Evolutionary conservation across 2,797 vertebrate genomes (phyloP).

Genomic region (Morelia viridis): DNA sequence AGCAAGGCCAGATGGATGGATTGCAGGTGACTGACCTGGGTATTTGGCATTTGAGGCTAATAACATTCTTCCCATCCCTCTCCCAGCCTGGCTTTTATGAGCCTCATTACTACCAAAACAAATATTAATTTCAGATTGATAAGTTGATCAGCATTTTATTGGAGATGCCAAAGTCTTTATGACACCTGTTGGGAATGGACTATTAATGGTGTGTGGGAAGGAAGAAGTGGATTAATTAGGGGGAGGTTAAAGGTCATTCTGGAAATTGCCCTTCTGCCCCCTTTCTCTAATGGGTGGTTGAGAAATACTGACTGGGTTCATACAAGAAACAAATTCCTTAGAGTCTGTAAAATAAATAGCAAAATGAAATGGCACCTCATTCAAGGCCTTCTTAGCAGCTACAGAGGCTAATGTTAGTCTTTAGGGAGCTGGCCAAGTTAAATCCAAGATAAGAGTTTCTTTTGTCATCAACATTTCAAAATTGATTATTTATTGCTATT

Average conservation of each 20-base stretch:
- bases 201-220: constrained; percentile 62
- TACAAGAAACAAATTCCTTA: background rate
- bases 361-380: background rate
- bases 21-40: constrained; percentile 36
- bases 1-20: background rate
- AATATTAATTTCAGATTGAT: constrained; percentile 69
- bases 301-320: background rate
- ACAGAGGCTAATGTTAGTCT: background rate
- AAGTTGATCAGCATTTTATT: constrained; percentile 69
- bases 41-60: constrained; percentile 31
- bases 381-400: background rate
- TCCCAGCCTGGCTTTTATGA: constrained; percentile 59
- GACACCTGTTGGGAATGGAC: constrained; percentile 64
- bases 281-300: constrained; percentile 32
- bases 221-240: constrained; percentile 58
- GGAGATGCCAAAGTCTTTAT: constrained; percentile 68
- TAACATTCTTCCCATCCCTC: constrained; percentile 57
- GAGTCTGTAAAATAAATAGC: background rate
- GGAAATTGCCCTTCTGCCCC: constrained; percentile 56
- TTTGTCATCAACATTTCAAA: background rate
- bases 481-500: background rate
- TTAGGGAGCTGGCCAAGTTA: background rate
- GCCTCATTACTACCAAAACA: constrained; percentile 66
- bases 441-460: background rate
- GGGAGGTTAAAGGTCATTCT: constrained; percentile 66